Conservation (phyloP, 1,140 invertebrate species). For the Papilio helenus region DNA sequence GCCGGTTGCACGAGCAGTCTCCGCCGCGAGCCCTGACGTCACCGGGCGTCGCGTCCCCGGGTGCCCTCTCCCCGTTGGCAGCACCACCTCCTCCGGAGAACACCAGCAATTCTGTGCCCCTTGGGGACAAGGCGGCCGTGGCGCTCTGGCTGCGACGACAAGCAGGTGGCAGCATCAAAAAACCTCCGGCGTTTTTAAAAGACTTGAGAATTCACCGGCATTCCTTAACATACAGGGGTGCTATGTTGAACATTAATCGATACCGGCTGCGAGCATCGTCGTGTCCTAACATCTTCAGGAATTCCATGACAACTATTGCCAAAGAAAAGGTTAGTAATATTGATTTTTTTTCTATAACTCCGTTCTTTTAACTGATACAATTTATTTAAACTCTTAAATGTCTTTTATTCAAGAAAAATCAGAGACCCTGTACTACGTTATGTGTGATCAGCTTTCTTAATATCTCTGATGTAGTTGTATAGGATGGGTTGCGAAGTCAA, state of each 20-base stretch:
- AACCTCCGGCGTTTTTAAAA: constrained; percentile 86
- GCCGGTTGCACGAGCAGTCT: constrained; percentile 80
- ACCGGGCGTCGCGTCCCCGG: constrained; percentile 56
- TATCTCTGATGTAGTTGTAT: not conserved
- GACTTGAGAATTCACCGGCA: constrained; percentile 88
- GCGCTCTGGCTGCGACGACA: constrained; percentile 84
- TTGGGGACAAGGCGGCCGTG: constrained; percentile 79
- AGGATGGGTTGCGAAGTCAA: constrained; percentile 9
- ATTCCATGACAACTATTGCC: constrained; percentile 93
- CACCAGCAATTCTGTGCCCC: constrained; percentile 50
- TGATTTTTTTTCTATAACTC: too few species aligned
- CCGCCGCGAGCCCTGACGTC: constrained; percentile 71
- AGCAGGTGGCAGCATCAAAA: constrained; percentile 76
- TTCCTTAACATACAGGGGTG: constrained; percentile 92
- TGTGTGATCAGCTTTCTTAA: not conserved
- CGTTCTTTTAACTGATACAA: too few species aligned
- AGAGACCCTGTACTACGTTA: not conserved
- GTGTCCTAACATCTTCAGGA: constrained; percentile 94
- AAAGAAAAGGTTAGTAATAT: constrained; percentile 85
- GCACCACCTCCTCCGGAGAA: constrained; percentile 52
- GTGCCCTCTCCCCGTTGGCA: constrained; percentile 57
- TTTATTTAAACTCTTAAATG: not conserved
- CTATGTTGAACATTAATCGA: constrained; percentile 92
- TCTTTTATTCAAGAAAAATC: not conserved
- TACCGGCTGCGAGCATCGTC: constrained; percentile 92